These are phyloP conservation scores for Parus major DNA, from an alignment of 2,113 vertebrate species.

Conservation along the genomic window DNA sequence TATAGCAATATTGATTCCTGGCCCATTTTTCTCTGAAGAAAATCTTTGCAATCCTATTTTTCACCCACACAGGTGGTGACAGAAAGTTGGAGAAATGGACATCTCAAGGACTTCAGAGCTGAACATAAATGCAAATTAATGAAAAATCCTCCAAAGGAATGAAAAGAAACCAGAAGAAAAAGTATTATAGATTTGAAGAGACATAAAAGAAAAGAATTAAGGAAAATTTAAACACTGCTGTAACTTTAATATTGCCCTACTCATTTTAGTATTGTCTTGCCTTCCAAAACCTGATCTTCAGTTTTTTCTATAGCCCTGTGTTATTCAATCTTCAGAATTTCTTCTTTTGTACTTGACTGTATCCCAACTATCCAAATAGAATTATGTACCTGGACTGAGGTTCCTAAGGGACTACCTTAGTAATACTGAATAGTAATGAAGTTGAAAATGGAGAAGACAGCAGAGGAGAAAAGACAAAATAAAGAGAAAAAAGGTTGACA, in stretches of 20 bases:
- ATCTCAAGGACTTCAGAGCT: not conserved
- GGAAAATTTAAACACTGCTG: not conserved
- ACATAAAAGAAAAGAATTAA: not conserved
- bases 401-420: not conserved
- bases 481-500: not conserved
- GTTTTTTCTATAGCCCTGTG: not conserved
- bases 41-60: constrained; percentile 31
- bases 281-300: not conserved
- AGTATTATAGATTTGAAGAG: not conserved
- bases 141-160: not conserved
- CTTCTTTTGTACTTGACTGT: not conserved
- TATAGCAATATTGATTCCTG: constrained; percentile 30
- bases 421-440: not conserved
- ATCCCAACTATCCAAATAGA: not conserved
- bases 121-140: not conserved
- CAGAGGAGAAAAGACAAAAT: not conserved
- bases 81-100: not conserved
- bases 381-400: not conserved
- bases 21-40: constrained; percentile 1
- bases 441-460: not conserved
- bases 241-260: not conserved
- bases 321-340: not conserved
- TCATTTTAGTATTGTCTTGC: not conserved
- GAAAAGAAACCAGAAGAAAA: not conserved
- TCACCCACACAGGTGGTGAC: not conserved